Evolutionary conservation across 2,113 vertebrate genomes (phyloP).

Genomic region (Oxyruncus cristatus): DNA sequence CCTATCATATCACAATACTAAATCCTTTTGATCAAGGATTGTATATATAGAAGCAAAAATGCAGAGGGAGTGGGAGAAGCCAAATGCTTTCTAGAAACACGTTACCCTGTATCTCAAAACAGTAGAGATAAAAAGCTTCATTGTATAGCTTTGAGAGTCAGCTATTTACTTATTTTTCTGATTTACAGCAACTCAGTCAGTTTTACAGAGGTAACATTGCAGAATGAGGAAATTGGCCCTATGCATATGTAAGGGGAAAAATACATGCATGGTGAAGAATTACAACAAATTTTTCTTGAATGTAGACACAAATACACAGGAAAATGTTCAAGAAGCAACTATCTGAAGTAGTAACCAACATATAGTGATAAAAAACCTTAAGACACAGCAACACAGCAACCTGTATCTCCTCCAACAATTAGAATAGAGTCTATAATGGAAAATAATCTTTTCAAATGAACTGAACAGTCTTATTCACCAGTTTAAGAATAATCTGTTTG

Average conservation of each 20-base stretch:
- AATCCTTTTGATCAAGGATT: neutral
- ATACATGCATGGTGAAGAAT: neutral
- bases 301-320: neutral
- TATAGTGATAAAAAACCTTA: neutral
- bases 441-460: neutral
- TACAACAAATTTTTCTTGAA: neutral
- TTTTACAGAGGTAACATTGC: neutral
- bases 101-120: neutral
- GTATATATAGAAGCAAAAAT: neutral
- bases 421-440: neutral
- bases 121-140: neutral
- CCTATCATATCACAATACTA: neutral
- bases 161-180: neutral
- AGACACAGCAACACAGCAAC: neutral
- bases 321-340: neutral
- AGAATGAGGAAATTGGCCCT: neutral
- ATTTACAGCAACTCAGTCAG: neutral
- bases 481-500: neutral
- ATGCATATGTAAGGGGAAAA: neutral
- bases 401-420: neutral
- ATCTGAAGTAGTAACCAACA: neutral
- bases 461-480: neutral
- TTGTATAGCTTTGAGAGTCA: neutral
- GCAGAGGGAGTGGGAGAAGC: neutral
- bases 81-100: neutral